Evolutionary conservation across 2,888 invertebrate species (phyloP), one percentile per base, ranked within the genome.

Genomic region (Watsonalla binaria): DNA sequence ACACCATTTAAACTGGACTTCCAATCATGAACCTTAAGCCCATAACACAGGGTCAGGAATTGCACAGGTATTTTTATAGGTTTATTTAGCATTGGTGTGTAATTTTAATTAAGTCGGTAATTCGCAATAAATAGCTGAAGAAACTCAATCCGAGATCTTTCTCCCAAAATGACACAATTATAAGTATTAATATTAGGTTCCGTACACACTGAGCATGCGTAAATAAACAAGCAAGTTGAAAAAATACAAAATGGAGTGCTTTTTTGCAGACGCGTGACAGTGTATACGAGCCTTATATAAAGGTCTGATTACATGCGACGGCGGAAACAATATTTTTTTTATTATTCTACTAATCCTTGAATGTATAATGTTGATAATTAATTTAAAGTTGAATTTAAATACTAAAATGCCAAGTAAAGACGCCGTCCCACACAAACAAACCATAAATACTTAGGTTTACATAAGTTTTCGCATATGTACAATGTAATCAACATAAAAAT

Each of bases 401-500:
- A 24, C 24, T 24, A 24, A 1, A 24, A 24, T 24, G 24, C 24
- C 24, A 24, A 24, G 11, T 11, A 11, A 42, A 5, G 11, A 11
- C 11, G 42, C 11, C 42, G 11, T 42, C 11, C 5, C 42, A 11
- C 11, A 37, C 37, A 37, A 49, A 81, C 84, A 82, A 86, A 84
- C 84, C 86, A 84, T 84, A 82, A 84, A 69, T 74, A 75, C 84
- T 84, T 86, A 84, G 82, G 72, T 82, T 82, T 85, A 86, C 80
- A 82, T 80, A 78, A 84, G 82, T 82, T 84, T 85, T 70, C 80
- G 82, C 78, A 60, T 90, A 90, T 90, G 84, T 89, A 90, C 90
- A 90, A 73, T 79, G 49, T 81, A 80, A 82, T 84, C 89, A 90
- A 90, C 90, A 86, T 90, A 87, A 86, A 85, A 90, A 90, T 90